Percentiles rank a stretch among this genome's conserved stretches.
phyloP scores from a whole-genome alignment of 1,140 invertebrate genomes.

The Philotrypesis tridentata region DNA sequence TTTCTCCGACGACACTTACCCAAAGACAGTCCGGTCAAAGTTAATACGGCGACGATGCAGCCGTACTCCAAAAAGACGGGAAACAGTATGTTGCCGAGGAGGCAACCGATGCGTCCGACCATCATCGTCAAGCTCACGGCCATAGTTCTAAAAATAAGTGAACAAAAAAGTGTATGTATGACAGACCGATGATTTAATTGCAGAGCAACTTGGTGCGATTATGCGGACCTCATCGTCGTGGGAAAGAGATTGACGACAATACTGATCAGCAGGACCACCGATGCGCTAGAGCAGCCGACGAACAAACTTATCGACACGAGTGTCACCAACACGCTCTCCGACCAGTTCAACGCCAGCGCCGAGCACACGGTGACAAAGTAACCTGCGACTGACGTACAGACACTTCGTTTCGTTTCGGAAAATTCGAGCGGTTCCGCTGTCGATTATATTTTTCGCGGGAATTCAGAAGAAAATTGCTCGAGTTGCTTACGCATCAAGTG shows the following conservation, averaged over 20 bases:
- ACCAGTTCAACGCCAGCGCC: neutral
- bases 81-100: constrained; percentile 72
- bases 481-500: constrained; percentile 64
- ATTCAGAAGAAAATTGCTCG: too few species aligned
- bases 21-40: constrained; percentile 53
- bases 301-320: constrained; percentile 70
- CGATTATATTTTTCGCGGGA: too few species aligned
- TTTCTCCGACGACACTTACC: too few species aligned
- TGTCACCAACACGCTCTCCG: neutral
- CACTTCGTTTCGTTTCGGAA: too few species aligned
- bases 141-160: constrained; percentile 68
- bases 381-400: constrained; percentile 2
- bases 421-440: too few species aligned
- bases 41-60: constrained; percentile 69
- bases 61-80: constrained; percentile 70
- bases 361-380: neutral
- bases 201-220: too few species aligned
- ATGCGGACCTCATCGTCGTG: constrained; percentile 73
- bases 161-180: neutral
- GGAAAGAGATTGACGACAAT: constrained; percentile 76
- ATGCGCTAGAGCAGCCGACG: constrained; percentile 73
- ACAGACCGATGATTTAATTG: too few species aligned
- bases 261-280: constrained; percentile 72
- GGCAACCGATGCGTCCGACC: constrained; percentile 70
- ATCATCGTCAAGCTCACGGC: constrained; percentile 72